Percentiles rank a stretch among this genome's conserved stretches.
These are phyloP conservation scores for Mionectes olivaceus DNA, from an alignment of 2,797 vertebrate genomes.

Conservation along the genomic window DNA sequence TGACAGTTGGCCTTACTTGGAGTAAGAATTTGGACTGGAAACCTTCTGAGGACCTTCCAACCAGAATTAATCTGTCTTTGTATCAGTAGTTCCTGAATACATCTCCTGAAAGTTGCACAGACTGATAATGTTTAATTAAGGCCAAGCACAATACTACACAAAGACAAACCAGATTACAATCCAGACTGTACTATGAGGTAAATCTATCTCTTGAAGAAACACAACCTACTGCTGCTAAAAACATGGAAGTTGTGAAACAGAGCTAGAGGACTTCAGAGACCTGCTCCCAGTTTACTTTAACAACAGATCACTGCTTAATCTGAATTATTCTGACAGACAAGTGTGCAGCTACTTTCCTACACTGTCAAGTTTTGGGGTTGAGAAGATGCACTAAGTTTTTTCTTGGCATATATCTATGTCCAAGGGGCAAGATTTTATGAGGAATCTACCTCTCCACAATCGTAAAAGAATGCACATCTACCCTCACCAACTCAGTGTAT, in stretches of 20 bases:
- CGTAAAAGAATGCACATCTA: neutral
- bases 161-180: neutral
- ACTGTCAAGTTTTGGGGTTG: neutral
- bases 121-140: neutral
- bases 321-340: neutral
- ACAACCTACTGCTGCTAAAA: neutral
- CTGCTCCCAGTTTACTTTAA: neutral
- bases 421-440: neutral
- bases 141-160: neutral
- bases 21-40: neutral
- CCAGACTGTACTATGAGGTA: neutral
- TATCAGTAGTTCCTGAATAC: neutral
- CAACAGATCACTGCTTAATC: neutral
- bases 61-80: neutral
- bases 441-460: neutral
- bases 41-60: neutral
- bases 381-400: neutral
- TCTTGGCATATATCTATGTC: neutral
- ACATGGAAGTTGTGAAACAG: neutral
- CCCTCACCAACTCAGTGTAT: neutral
- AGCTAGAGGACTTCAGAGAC: neutral
- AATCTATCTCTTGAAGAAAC: neutral
- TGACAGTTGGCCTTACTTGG: neutral
- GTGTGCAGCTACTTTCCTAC: neutral
- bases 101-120: neutral